These are phyloP conservation scores for Chelonus insularis DNA, from an alignment of 1,140 invertebrate species.

Conservation along the genomic window DNA sequence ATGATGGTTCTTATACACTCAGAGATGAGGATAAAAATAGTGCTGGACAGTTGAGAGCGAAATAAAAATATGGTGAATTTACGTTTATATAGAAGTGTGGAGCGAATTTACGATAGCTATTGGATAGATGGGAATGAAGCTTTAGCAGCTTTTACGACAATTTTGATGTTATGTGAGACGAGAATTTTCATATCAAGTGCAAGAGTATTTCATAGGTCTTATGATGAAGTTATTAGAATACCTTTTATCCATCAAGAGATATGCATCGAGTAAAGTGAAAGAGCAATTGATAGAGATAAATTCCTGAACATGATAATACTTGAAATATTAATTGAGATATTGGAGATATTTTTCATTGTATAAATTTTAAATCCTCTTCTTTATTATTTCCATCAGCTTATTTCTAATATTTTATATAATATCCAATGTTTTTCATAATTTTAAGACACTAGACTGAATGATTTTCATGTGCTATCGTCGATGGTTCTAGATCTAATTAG, in stretches of 20 bases:
- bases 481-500: slow-evolving; percentile 10
- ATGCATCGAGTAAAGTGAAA: no score
- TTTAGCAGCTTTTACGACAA: slow-evolving; percentile 12
- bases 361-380: no score
- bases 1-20: neutral
- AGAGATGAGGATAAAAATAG: neutral
- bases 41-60: neutral
- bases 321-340: no score
- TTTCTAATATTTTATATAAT: no score
- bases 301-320: no score
- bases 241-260: slow-evolving; percentile 3
- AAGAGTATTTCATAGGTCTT: slow-evolving; percentile 18
- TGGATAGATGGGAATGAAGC: slow-evolving; percentile 24
- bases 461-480: neutral
- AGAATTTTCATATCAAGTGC: slow-evolving; percentile 23
- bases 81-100: neutral
- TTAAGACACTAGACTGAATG: neutral
- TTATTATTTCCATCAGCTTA: no score
- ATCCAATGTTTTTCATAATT: slow-evolving; percentile 14
- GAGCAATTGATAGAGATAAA: no score
- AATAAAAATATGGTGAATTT: neutral
- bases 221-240: slow-evolving; percentile 13
- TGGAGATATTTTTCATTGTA: no score
- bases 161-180: slow-evolving; percentile 5
- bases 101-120: neutral